phyloP scores from a whole-genome alignment of 1,140 invertebrate genomes.

The Heterodera schachtii region DNA sequence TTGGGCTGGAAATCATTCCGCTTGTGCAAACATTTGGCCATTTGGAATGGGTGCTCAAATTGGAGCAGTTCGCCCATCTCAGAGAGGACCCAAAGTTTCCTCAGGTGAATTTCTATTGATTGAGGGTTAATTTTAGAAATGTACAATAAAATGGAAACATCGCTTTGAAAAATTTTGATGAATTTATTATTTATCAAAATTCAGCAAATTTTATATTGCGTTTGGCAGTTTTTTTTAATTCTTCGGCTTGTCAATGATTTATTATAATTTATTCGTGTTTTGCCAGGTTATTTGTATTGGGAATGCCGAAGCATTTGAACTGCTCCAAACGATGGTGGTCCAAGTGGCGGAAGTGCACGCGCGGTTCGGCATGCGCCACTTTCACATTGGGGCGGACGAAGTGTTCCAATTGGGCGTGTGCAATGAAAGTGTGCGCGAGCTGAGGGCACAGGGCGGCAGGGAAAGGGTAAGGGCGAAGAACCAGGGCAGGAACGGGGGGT shows the following conservation, averaged over 20 bases:
- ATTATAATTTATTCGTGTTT: conserved; percentile 16
- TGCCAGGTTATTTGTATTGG: conserved; percentile 70
- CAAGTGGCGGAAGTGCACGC: conserved; percentile 71
- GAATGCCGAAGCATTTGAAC: conserved; percentile 67
- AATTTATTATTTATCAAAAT: too few species aligned
- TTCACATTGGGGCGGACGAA: conserved; percentile 70
- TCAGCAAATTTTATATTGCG: too few species aligned
- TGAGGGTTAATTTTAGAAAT: too few species aligned
- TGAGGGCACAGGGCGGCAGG: conserved; percentile 47
- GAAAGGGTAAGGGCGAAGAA: conserved; percentile 37
- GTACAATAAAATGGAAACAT: too few species aligned
- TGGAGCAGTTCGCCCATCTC: conserved; percentile 66
- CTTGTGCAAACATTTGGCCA: conserved; percentile 94
- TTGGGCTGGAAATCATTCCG: conserved; percentile 81
- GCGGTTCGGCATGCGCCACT: conserved; percentile 57
- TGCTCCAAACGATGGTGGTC: conserved; percentile 70
- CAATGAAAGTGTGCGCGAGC: conserved; percentile 52
- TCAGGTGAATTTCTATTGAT: conserved; percentile 35
- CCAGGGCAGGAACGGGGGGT: too few species aligned
- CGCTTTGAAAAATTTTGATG: too few species aligned
- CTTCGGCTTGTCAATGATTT: neutral
- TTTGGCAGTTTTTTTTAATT: too few species aligned
- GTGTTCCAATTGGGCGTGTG: conserved; percentile 63
- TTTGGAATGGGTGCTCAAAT: conserved; percentile 72
- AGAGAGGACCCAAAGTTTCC: conserved; percentile 70